Evolutionary conservation across 2,113 vertebrate species (phyloP), one percentile per base, ranked within the genome.

Genomic region (Lagenorhynchus albirostris): DNA sequence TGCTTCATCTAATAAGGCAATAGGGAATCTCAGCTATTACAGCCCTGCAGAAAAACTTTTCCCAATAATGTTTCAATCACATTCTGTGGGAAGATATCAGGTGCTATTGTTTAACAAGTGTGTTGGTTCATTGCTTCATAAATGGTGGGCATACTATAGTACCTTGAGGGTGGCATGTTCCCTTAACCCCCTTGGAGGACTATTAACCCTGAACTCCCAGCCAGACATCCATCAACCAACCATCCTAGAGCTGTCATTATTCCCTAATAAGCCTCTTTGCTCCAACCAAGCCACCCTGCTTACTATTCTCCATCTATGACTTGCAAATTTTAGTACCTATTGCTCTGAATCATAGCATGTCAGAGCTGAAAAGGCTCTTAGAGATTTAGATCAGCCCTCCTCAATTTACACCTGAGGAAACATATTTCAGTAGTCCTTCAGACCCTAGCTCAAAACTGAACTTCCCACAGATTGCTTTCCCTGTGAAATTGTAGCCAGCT

Each of bases 281-380:
- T 96, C 70, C 41, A 96, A 94, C 89, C 94, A 95, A 88, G 71
- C 70, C 47, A 92, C 21, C 11, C 76, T 96, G 86, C 70, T 86
- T 92, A 63, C 80, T 63, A 23, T 67, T 83, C 79, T 81, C 79
- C 71, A 12, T 18, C 50, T 71, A 91, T 53, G 60, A 53, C 92
- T 95, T 95, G 82, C 77, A 96, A 93, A 95, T 95, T 97, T 97
- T 81, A 92, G 92, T 96, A 62, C 89, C 38, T 89, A 55, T 62
- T 90, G 74, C 90, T 96, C 87, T 73, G 88, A 96, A 98, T 96
- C 95, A 96, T 90, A 96, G 97, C 87, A 58, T 92, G 92, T 97
- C 97, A 96, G 90, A 80, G 33, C 41, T 95, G 79, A 97, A 96
- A 95, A 90, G 60, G 38, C 88, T 96, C 60, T 92, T 81, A 96